Evolutionary conservation across 2,888 invertebrate species (phyloP).

Genomic region (Trilocha varians): DNA sequence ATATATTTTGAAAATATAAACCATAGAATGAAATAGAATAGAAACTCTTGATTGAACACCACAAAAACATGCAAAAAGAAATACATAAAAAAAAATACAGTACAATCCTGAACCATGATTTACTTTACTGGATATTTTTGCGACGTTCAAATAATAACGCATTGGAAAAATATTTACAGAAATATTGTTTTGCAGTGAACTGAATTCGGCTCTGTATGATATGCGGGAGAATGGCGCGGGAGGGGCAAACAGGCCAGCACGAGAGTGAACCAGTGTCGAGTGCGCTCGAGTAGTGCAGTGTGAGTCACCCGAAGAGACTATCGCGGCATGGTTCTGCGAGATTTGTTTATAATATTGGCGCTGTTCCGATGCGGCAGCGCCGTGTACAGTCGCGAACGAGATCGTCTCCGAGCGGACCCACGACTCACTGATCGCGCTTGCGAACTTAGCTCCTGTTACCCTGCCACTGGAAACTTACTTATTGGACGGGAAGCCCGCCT

Average conservation of each 20-base stretch:
- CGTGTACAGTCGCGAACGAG: constrained; percentile 50
- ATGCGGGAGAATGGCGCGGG: not conserved
- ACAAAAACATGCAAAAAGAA: too few relatives aligned
- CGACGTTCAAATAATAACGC: too few relatives aligned
- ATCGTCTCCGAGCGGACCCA: constrained; percentile 60
- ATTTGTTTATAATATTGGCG: constrained; percentile 52
- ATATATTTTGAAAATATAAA: too few relatives aligned
- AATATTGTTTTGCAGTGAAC: too few relatives aligned
- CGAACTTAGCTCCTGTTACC: constrained; percentile 97
- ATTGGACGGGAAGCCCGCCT: constrained; percentile 95
- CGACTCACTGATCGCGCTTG: constrained; percentile 83
- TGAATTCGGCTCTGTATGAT: not conserved
- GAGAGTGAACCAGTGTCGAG: constrained; percentile 4
- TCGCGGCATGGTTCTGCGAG: constrained; percentile 60
- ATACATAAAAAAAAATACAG: too few relatives aligned
- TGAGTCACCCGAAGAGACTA: constrained; percentile 54
- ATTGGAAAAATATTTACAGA: too few relatives aligned
- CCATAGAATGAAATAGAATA: too few relatives aligned
- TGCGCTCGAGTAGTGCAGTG: constrained; percentile 46
- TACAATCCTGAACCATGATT: too few relatives aligned
- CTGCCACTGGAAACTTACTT: constrained; percentile 98
- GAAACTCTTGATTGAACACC: too few relatives aligned
- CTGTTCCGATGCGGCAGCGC: constrained; percentile 53
- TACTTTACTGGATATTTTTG: too few relatives aligned
- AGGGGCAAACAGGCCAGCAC: not conserved